Conservation (phyloP, 2,797 vertebrate species). For the Stomatorhinus walkeri region DNA sequence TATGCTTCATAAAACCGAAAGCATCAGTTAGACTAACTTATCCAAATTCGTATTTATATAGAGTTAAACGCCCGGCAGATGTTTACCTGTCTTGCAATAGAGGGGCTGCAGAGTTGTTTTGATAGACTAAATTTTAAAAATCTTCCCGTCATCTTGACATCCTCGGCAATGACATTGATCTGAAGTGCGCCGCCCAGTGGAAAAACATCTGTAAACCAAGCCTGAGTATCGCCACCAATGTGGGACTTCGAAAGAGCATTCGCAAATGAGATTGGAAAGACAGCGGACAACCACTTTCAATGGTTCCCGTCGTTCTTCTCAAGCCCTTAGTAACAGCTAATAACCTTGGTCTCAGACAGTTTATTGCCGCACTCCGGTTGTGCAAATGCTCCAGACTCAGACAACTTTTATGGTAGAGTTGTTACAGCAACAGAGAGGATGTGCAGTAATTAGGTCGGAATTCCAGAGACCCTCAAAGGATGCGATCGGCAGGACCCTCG, state of each 20-base stretch:
- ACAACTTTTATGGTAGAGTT: conserved; percentile 86
- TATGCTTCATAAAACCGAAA: neutral
- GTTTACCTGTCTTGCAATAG: conserved; percentile 18
- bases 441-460: conserved; percentile 83
- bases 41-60: neutral
- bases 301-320: conserved; percentile 59
- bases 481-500: conserved; percentile 68
- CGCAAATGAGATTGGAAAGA: conserved; percentile 58
- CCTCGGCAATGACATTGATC: conserved; percentile 99
- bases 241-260: conserved; percentile 39
- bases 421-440: conserved; percentile 85
- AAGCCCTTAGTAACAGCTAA: conserved; percentile 70
- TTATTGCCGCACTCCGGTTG: conserved; percentile 76
- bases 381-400: conserved; percentile 76
- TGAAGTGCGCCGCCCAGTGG: conserved; percentile 90
- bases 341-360: conserved; percentile 81
- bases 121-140: neutral
- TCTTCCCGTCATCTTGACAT: conserved; percentile 44
- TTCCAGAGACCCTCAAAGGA: conserved; percentile 78
- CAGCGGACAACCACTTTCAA: conserved; percentile 58
- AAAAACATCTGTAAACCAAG: conserved; percentile 14
- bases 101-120: neutral
- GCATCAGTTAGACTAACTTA: neutral
- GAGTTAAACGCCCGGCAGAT: neutral
- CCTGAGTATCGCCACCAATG: conserved; percentile 45